These are phyloP conservation scores for Ostrea denselamellosa DNA, from an alignment of 1,140 invertebrate genomes.

Conservation along the genomic window DNA sequence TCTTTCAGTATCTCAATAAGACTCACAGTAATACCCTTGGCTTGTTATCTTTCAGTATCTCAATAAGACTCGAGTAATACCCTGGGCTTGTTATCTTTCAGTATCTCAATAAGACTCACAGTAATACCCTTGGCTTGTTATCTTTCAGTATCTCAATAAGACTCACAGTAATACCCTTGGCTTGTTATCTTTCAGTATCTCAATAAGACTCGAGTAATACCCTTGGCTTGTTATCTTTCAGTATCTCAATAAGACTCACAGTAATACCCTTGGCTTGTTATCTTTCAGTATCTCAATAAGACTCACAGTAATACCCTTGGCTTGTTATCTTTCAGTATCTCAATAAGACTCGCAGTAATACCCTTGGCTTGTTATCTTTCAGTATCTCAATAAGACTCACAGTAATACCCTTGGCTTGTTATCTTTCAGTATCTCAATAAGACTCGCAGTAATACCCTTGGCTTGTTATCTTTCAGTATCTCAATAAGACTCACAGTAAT, in stretches of 20 bases:
- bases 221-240: no score
- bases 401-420: conserved; percentile 93
- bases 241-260: no score
- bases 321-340: conserved; percentile 70
- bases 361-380: conserved; percentile 42
- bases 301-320: conserved; percentile 98
- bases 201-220: no score
- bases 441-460: no score
- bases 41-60: conserved; percentile 83
- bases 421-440: no score
- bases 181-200: no score
- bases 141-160: conserved; percentile 88
- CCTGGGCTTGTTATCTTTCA: no score
- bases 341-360: no score
- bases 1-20: no score
- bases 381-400: conserved; percentile 94
- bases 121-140: not conserved
- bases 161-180: conserved; percentile 98
- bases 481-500: conserved; percentile 96
- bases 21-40: no score
- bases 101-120: no score
- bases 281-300: conserved; percentile 88
- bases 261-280: not conserved
- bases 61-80: conserved; percentile 86
- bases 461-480: conserved; percentile 81